phyloP scores from a whole-genome alignment of 2,888 invertebrate species.

The Muscina levida region DNA sequence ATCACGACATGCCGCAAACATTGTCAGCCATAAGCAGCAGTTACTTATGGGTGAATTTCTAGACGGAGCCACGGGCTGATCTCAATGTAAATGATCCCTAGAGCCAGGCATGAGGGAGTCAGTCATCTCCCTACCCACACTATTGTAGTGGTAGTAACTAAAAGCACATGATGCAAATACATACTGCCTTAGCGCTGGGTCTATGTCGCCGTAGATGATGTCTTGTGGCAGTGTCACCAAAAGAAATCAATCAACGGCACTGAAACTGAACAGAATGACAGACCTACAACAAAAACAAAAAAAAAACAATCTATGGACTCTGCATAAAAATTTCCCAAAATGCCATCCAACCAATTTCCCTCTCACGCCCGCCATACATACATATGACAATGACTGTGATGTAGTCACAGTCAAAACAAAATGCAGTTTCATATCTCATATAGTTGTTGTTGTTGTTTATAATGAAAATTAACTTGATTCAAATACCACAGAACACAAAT shows the following conservation, averaged over 20 bases:
- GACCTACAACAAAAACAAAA: too few species aligned
- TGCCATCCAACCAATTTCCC: conserved; percentile 4
- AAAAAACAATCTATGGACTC: too few species aligned
- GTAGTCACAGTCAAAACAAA: conserved; percentile 8
- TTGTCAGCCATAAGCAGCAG: not conserved
- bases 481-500: conserved; percentile 14
- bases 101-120: not conserved
- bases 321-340: too few species aligned
- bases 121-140: too few species aligned
- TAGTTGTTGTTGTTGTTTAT: conserved; percentile 17
- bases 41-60: too few species aligned
- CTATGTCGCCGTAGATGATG: too few species aligned
- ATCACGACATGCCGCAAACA: conserved; percentile 28
- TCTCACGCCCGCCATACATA: too few species aligned
- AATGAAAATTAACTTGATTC: conserved; percentile 30
- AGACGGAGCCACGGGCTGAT: too few species aligned
- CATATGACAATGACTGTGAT: too few species aligned
- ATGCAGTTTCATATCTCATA: conserved; percentile 25
- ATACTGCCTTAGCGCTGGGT: conserved; percentile 34
- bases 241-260: conserved; percentile 64
- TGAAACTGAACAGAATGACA: conserved; percentile 31
- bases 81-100: conserved; percentile 45
- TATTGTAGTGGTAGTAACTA: too few species aligned
- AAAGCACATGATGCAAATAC: too few species aligned
- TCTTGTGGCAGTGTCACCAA: conserved; percentile 56